phyloP scores from a whole-genome alignment of 2,113 vertebrate species.

The Sminthopsis crassicaudata region DNA sequence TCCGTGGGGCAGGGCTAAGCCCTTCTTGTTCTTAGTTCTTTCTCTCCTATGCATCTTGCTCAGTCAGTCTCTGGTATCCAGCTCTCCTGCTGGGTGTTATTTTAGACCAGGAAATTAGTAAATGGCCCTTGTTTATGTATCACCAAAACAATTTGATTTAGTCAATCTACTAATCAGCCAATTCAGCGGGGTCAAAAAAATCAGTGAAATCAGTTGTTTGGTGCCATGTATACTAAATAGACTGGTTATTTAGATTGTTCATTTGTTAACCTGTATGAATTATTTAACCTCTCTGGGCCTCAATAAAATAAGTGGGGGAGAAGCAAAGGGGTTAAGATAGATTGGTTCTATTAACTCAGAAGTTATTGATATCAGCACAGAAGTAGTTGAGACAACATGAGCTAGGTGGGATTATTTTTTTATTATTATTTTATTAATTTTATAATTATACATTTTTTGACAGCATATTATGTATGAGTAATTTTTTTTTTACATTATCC shows the following conservation, averaged over 20 bases:
- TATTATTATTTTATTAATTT: too few species aligned
- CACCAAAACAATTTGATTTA: not conserved
- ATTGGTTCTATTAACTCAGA: not conserved
- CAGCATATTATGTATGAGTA: too few species aligned
- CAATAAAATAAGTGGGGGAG: not conserved
- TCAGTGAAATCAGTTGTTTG: not conserved
- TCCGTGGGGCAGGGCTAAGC: not conserved
- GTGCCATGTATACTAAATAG: not conserved
- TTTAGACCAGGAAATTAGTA: not conserved
- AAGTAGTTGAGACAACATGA: not conserved
- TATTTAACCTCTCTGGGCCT: not conserved
- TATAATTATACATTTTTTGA: too few species aligned
- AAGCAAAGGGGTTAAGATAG: not conserved
- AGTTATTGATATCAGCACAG: not conserved
- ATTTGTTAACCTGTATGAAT: not conserved
- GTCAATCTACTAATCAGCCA: not conserved
- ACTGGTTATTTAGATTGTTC: not conserved
- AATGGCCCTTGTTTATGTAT: not conserved
- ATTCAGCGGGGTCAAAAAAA: not conserved
- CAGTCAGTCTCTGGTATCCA: not conserved
- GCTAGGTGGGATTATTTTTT: not conserved
- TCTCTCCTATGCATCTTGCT: not conserved
- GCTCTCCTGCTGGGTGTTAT: constrained; percentile 9
- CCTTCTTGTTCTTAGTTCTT: not conserved
- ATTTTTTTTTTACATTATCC: too few species aligned